Base-by-base conservation (phyloP, 1,140 invertebrate species). In the Homarus americanus region DNA sequence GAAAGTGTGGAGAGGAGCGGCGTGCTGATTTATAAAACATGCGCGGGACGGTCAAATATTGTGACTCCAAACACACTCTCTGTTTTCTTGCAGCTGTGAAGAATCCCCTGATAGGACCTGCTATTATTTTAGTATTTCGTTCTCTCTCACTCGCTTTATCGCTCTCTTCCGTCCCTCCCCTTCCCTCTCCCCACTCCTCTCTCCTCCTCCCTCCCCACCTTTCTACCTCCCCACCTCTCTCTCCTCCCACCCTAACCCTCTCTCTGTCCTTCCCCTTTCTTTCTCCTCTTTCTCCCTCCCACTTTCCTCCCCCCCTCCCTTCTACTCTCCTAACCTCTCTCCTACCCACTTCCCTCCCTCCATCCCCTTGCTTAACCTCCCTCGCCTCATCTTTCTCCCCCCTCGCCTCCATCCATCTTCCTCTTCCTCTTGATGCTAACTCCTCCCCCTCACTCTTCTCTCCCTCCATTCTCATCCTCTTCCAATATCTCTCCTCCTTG, bases 41-140 rank as follows among this genome's bases (percentile, higher is more conserved):
- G 84, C 84, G 84, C 41, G 12, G 69, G 73, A 49, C 84, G 84
- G 40, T 86, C 84, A 86, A 86, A 86, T 86, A 86, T 86, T 86
- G 84, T 86, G 36, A 86, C 84, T 86, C 84, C 28, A 86, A 86
- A 86, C 84, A 86, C 84, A 28, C 40, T 10, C n/a, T 17, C 63
- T 86, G 84, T 86, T 86, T 86, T 86, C 84, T 75, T 75, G 44
- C 69, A 86, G 84, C 84, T 86, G 40, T 86, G 84, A 86, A 86
- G 84, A 86, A 86, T 86, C 84, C 84, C 76, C 84, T 86, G 72
- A 86, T 86, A 86, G 84, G 84, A 86, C 12, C 40, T 76, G 40
- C 84, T 86, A 86, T 86, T 86, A 86, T 86, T 86, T 86, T 86
- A 86, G 84, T 86, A 86, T 86, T 86, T 86, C 84, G 69, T 76